Percentiles rank a stretch among this genome's conserved stretches.
phyloP scores from a whole-genome alignment of 1,140 invertebrate genomes.

The Ostrea edulis region DNA sequence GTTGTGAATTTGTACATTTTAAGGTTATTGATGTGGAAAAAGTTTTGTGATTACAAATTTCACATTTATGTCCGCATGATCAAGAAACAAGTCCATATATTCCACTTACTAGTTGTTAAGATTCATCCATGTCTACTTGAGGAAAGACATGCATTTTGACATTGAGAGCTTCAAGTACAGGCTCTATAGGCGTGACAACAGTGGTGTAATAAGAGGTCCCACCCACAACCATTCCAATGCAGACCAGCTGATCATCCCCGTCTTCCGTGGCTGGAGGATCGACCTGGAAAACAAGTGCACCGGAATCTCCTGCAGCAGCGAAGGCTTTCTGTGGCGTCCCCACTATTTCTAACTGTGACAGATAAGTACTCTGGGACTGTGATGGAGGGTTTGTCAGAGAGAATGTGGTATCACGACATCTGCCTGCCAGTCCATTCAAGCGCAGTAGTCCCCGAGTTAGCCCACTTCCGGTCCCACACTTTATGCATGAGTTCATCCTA shows the following conservation, averaged over 20 bases:
- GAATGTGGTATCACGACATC: not conserved
- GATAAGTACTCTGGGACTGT: not conserved
- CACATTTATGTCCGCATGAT: too few species aligned
- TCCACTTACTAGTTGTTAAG: not conserved
- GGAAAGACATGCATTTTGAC: not conserved
- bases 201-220: not conserved
- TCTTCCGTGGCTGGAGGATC: not conserved
- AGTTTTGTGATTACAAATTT: too few species aligned
- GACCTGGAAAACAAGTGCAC: not conserved
- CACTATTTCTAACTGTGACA: not conserved
- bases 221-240: not conserved
- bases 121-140: not conserved
- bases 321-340: not conserved
- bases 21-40: too few species aligned
- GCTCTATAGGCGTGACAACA: not conserved
- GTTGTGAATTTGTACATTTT: too few species aligned
- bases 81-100: too few species aligned
- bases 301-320: not conserved
- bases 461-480: not conserved
- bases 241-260: not conserved
- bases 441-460: not conserved
- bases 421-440: not conserved
- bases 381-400: not conserved
- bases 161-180: not conserved
- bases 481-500: not conserved